Percentiles rank a stretch among this genome's conserved stretches.
These are phyloP conservation scores for Pipistrellus nathusii DNA, from an alignment of 2,797 vertebrate species.

Conservation along the genomic window DNA sequence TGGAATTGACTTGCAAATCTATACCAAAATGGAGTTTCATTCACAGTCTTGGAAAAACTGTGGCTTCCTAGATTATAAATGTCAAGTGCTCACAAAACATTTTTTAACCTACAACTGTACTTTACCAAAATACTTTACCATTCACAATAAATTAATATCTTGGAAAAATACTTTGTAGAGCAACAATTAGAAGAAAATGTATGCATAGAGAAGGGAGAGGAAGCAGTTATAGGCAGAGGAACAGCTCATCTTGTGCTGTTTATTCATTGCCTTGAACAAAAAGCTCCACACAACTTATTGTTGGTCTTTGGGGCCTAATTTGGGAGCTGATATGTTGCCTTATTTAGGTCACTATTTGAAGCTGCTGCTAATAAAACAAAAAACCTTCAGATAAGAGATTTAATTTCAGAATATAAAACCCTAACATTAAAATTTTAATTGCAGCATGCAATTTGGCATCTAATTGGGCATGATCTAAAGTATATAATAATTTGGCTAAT, in stretches of 20 bases:
- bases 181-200: neutral
- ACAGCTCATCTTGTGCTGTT: conserved; percentile 31
- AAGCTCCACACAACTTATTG: neutral
- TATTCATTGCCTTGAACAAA: conserved; percentile 43
- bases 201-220: neutral
- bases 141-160: conserved; percentile 6
- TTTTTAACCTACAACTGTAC: neutral
- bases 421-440: conserved; percentile 60
- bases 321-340: neutral
- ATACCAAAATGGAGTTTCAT: neutral
- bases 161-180: neutral
- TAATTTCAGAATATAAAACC: conserved; percentile 64
- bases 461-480: conserved; percentile 61
- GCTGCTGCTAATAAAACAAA: conserved; percentile 30
- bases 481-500: conserved; percentile 61
- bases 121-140: conserved; percentile 11
- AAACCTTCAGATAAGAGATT: conserved; percentile 46
- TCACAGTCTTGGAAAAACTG: neutral
- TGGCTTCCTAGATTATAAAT: neutral
- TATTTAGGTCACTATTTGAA: conserved; percentile 28
- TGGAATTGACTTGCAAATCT: neutral
- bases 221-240: neutral
- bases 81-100: neutral
- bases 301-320: neutral
- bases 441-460: conserved; percentile 47